Evolutionary conservation across 2,797 vertebrate species (phyloP), one percentile per base, ranked within the genome.

Genomic region (Chrysocyon brachyurus): DNA sequence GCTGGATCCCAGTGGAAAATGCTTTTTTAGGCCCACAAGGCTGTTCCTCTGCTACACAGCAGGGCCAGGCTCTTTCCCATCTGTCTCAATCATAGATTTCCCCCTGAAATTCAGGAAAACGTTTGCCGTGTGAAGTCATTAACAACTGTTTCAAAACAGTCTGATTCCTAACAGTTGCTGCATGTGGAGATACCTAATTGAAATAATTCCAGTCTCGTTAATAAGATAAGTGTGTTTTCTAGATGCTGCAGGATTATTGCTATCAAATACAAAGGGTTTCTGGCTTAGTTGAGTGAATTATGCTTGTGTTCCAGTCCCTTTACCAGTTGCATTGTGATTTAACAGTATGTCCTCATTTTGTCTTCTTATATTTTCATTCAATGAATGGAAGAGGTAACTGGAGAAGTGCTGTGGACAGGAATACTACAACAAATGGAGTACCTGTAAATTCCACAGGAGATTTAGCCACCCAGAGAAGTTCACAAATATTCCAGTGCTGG

Each of bases 71-170:
- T 97, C 92, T 96, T 92, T 88, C 92, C 96, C 97, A 97, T 98
- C 98, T 98, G 97, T 97, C 97, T 97, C 91, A 68, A 66, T 94
- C 95, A 95, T 86, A 96, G 96, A 96, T 89, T 97, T 97, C 90
- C 92, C 87, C 28, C 96, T 84, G 96, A 98, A 97, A 97, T 88
- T 86, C 91, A 95, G 92, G 92, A 57, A 90, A 95, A 96, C 72
- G 94, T 97, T 97, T 97, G 97, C 92, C 2, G 46, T 89, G 97
- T 92, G 88, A 95, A 97, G 97, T 98, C 98, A 98, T 97, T 98
- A 98, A 97, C 98, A 97, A 98, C 98, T 97, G 97, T 98, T 98
- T 97, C 98, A 98, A 98, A 98, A 97, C 97, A 98, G 96, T 97
- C 97, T 98, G 97, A 98, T 98, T 97, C 97, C 92, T 97, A 97